Evolutionary conservation across 2,113 vertebrate species (phyloP), one percentile per base, ranked within the genome.

Genomic region (Coryphaenoides rupestris): DNA sequence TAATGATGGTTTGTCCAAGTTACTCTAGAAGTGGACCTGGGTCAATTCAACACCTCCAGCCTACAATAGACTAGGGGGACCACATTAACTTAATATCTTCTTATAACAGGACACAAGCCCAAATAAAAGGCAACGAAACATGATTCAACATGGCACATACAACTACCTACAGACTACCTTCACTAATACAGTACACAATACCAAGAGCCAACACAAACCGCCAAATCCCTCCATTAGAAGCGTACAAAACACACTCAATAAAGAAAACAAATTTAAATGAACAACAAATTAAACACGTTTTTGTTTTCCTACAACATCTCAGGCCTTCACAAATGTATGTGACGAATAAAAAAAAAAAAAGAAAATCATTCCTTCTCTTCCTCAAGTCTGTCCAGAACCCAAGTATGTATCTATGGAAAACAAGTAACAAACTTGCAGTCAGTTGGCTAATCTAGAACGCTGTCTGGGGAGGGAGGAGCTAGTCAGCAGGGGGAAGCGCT

Each of bases 371-470:
- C 53, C 75, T 65, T 62, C 61, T 80, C 72, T 64, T 87, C 72
- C 76, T 77, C 78, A 85, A 70, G 52, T 71, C 54, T 65, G 74
- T 79, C 74, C 71, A 70, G 65, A 68, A 67, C 69, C 79, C 88
- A 90, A 77, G 87, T 89, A 72, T 68, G 83, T 66, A 91, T 91
- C 89, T 91, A 89, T 65, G 81, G 85, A 50, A 87, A 77, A 89
- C 68, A 82, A n/a, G 69, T 49, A 63, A 87, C 70, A 88, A 63
- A 75, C 58, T 60, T 65, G 33, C 21, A 40, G 64, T 86, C 76
- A 87, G 78, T 73, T 57, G 58, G 19, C 46, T 52, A 13, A 15
- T 58, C 46, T 58, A 24, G 55, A 53, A 3, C n/a, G 0, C 1
- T 4, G 1, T 55, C 53, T 53, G 2, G 0, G n/a, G 0, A 45